Base-by-base conservation (phyloP, 2,113 vertebrate species). In the Phalacrocorax aristotelis region DNA sequence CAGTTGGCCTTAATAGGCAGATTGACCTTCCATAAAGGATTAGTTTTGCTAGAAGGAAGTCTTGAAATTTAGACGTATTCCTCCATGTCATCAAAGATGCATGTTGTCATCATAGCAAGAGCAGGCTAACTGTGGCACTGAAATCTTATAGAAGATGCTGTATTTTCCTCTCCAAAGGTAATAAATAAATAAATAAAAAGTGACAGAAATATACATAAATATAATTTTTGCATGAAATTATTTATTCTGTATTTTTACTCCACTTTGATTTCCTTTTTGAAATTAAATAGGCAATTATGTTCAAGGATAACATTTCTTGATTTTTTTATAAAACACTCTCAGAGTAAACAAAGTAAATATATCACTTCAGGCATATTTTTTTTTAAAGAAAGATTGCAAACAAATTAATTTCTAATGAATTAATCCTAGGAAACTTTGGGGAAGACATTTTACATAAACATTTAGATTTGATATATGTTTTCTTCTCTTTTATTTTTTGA, bases 11-110 rank as follows among this genome's bases (percentile, higher is more conserved):
- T 96, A 95, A 94, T 90, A 95, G 84, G 70, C 55, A 71, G 93
- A 89, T 81, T 97, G 97, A 97, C 97, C 96, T 97, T 96, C 90
- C 54, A 40, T 95, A 87, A 62, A 90, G 69, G 84, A 95, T 96
- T 96, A 71, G 68, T 54, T 97, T 96, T 95, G 77, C 75, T 86
- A 42, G 93, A 91, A 97, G 87, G 64, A 97, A 96, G 92, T 83
- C 83, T 97, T 93, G 83, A 96, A 95, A 97, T 96, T 97, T 95
- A 91, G 88, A 90, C 97, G 66, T 83, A 88, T 96, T 97, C 91
- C 95, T 95, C 90, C 82, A 62, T 96, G 87, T 93, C 95, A 97
- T 97, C 93, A 95, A 96, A 97, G 96, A 93, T 64, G 42, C 22
- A 68, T 90, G 81, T 92, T 93, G 74, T 92, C 94, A 91, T 94